A percentile compares a stretch with the other conserved stretches of the same genome.
Evolutionary conservation across 1,140 invertebrate species (phyloP).

Genomic region (Lepidurus apus): DNA sequence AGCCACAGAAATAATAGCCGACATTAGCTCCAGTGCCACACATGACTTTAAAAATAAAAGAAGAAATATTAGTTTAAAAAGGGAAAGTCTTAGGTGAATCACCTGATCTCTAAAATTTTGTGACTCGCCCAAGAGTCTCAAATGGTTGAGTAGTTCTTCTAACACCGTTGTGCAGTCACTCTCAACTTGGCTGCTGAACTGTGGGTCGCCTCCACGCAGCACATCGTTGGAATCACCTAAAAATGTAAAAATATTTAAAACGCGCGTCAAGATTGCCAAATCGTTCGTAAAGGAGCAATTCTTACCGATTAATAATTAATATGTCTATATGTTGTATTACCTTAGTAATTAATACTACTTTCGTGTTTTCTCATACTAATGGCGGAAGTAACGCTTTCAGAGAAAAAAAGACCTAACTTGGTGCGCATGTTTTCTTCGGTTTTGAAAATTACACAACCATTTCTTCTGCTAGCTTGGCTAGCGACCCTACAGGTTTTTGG

Average conservation of each 20-base stretch:
- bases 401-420: too few species aligned
- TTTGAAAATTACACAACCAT: too few species aligned
- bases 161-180: constrained; percentile 69
- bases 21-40: constrained; percentile 60
- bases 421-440: too few species aligned
- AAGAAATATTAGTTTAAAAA: constrained; percentile 32
- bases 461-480: too few species aligned
- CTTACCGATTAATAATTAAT: background rate
- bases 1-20: constrained; percentile 25
- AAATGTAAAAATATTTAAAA: constrained; percentile 41
- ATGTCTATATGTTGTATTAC: background rate
- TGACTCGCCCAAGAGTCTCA: constrained; percentile 49
- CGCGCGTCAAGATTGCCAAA: too few species aligned
- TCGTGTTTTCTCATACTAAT: too few species aligned
- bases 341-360: too few species aligned
- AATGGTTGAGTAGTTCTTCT: constrained; percentile 66
- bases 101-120: constrained; percentile 43
- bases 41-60: constrained; percentile 48
- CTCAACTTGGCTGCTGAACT: constrained; percentile 75
- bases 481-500: too few species aligned
- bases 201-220: constrained; percentile 81
- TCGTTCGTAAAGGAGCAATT: background rate
- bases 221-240: constrained; percentile 88
- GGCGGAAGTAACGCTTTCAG: too few species aligned
- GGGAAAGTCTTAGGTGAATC: background rate